These are phyloP conservation scores for Prenolepis imparis DNA, from an alignment of 2,888 invertebrate genomes.

Conservation along the genomic window DNA sequence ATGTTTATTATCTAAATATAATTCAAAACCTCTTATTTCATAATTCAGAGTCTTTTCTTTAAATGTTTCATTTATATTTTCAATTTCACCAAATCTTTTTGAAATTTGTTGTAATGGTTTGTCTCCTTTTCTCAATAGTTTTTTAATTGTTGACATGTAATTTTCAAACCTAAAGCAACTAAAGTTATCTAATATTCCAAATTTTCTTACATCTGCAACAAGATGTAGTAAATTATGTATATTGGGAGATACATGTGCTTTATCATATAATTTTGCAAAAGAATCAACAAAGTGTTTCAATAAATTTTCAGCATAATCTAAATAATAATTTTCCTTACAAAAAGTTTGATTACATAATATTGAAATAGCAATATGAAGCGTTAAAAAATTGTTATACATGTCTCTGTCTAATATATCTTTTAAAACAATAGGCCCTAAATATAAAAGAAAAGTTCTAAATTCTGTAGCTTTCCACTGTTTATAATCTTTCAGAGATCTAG, in stretches of 20 bases:
- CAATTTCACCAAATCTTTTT: slow-evolving; percentile 30
- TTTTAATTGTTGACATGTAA: slow-evolving; percentile 68
- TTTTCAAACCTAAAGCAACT: slow-evolving; percentile 80
- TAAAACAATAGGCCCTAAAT: slow-evolving; percentile 57
- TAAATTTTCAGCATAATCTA: slow-evolving; percentile 51
- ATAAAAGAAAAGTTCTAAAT: slow-evolving; percentile 51
- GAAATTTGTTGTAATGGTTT: slow-evolving; percentile 64
- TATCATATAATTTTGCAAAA: slow-evolving; percentile 43
- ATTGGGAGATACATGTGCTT: slow-evolving; percentile 72
- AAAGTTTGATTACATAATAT: slow-evolving; percentile 46
- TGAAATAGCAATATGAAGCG: slow-evolving; percentile 57
- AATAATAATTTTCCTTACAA: slow-evolving; percentile 56
- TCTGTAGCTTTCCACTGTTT: slow-evolving; percentile 59
- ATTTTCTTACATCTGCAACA: slow-evolving; percentile 72
- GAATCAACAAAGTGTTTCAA: slow-evolving; percentile 45
- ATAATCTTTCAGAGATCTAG: slow-evolving; percentile 46
- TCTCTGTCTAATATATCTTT: slow-evolving; percentile 39
- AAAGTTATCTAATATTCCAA: slow-evolving; percentile 76
- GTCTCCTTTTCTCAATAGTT: slow-evolving; percentile 52
- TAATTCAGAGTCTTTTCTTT: background rate
- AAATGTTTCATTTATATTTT: slow-evolving; percentile 1
- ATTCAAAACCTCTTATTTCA: background rate
- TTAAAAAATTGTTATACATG: slow-evolving; percentile 55
- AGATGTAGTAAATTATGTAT: slow-evolving; percentile 79
- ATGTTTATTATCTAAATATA: slow-evolving; percentile 10